Evolutionary conservation across 2,797 vertebrate genomes (phyloP).

Genomic region (Bovichtus variegatus): DNA sequence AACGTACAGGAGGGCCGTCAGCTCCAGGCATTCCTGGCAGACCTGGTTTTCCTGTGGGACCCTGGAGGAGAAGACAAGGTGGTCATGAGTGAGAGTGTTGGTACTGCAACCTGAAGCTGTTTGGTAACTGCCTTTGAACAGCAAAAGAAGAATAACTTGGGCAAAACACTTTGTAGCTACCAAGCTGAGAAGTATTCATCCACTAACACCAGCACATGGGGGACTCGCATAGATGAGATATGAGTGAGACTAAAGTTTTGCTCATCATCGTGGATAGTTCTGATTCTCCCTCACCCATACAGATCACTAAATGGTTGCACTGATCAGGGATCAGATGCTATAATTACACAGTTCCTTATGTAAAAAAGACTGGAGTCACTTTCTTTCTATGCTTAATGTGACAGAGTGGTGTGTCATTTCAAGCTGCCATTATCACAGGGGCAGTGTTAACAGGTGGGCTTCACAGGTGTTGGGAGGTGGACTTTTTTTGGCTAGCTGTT

Average conservation of each 20-base stretch:
- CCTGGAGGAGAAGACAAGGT: conserved; percentile 76
- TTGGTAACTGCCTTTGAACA: neutral
- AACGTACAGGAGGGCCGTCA: conserved; percentile 92
- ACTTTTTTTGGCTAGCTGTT: neutral
- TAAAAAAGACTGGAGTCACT: too few relatives aligned
- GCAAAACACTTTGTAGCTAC: neutral
- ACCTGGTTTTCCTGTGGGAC: conserved; percentile 92
- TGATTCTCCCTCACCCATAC: neutral
- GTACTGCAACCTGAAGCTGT: neutral
- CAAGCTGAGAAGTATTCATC: neutral
- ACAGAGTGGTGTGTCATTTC: neutral
- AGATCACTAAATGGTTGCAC: neutral
- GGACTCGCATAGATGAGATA: neutral
- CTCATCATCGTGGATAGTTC: too few relatives aligned
- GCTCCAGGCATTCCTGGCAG: conserved; percentile 94
- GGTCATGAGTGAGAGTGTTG: neutral
- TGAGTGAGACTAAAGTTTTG: too few relatives aligned
- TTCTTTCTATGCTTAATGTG: neutral
- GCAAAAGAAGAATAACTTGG: neutral
- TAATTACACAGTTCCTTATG: too few relatives aligned
- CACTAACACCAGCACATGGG: neutral
- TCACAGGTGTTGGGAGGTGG: too few relatives aligned
- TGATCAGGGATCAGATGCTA: neutral
- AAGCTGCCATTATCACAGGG: neutral
- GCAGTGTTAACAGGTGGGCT: too few relatives aligned